Evolutionary conservation across 2,113 vertebrate genomes (phyloP).

Genomic region (Neodontobutis hainanensis): DNA sequence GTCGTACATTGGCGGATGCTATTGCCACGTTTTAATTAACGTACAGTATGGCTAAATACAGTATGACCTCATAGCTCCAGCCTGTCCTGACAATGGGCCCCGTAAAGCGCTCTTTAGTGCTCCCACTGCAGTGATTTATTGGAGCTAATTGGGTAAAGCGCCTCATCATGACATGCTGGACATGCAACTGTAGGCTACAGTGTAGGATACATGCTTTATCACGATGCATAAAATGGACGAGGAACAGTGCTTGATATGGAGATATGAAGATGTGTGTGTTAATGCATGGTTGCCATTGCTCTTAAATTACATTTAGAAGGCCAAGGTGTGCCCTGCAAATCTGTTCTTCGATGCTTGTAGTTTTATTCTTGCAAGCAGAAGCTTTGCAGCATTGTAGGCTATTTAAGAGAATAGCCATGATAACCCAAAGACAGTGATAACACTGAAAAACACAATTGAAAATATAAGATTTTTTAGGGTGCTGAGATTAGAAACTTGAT

Average conservation of each 20-base stretch:
- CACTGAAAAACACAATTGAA: too few species aligned
- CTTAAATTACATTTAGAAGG: too few species aligned
- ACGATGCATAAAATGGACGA: background rate
- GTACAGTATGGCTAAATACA: background rate
- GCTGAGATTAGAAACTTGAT: too few species aligned
- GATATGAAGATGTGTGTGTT: background rate
- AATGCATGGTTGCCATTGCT: too few species aligned
- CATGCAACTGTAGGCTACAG: background rate
- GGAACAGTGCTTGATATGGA: background rate
- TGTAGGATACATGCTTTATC: background rate
- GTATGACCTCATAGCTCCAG: conserved; percentile 7
- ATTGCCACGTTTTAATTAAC: conserved; percentile 20
- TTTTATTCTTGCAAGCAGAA: background rate
- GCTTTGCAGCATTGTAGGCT: too few species aligned
- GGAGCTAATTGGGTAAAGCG: background rate
- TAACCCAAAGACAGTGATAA: too few species aligned
- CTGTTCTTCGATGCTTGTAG: background rate
- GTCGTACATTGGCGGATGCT: conserved; percentile 40
- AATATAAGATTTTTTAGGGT: too few species aligned
- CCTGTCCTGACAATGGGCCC: background rate
- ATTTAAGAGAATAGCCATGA: too few species aligned
- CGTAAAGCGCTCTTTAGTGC: background rate
- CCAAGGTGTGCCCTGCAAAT: too few species aligned
- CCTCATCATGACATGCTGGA: background rate
- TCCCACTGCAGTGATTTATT: background rate